Evolutionary conservation across 2,113 vertebrate species (phyloP).

Genomic region (Anhinga rufa): DNA sequence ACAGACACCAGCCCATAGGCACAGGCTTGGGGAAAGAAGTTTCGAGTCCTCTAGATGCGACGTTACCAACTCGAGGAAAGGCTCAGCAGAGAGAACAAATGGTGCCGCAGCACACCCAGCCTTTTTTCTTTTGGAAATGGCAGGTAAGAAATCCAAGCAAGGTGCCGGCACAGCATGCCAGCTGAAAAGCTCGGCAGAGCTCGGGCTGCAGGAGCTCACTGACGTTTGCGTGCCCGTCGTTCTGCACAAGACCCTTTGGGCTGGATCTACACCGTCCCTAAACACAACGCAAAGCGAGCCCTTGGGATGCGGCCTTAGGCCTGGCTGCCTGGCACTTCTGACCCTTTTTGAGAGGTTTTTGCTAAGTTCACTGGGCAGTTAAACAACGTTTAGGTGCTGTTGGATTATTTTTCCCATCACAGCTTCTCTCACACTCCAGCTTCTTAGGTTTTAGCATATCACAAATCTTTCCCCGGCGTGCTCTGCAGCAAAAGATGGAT

Average conservation of each 20-base stretch:
- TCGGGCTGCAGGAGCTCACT: not conserved
- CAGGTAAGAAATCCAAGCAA: not conserved
- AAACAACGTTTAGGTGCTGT: not conserved
- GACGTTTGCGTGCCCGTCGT: not conserved
- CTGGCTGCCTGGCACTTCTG: not conserved
- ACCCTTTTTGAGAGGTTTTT: not conserved
- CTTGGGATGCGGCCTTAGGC: not conserved
- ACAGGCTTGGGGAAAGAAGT: not conserved
- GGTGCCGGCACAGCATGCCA: fast-evolving
- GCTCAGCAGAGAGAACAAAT: not conserved
- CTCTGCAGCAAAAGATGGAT: not conserved
- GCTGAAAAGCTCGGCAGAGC: not conserved
- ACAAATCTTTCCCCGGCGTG: not conserved
- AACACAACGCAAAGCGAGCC: fast-evolving
- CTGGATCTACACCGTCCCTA: not conserved
- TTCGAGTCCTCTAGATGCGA: not conserved
- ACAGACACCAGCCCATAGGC: not conserved
- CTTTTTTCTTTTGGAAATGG: not conserved
- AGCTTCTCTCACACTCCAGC: not conserved
- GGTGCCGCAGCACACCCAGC: not conserved
- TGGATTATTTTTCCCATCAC: not conserved
- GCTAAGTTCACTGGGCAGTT: not conserved
- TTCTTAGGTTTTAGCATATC: not conserved
- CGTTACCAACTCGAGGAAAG: fast-evolving
- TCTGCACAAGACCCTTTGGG: not conserved